Evolutionary conservation across 2,113 vertebrate species (phyloP).

Genomic region (Ictalurus furcatus): DNA sequence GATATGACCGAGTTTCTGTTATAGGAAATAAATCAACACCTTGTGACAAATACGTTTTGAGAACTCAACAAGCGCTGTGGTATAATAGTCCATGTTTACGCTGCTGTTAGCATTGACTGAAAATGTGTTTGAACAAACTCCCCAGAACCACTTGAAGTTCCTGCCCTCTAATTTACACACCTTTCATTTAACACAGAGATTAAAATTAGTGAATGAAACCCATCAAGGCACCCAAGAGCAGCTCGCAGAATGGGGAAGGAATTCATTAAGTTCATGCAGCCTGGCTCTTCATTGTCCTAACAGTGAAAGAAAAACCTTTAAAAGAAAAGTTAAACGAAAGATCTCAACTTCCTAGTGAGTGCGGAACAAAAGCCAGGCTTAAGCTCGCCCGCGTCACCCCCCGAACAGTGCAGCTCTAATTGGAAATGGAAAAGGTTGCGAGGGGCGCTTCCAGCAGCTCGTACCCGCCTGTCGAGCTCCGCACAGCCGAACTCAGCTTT

Average conservation of each 20-base stretch:
- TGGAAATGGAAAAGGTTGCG: constrained; percentile 64
- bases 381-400: constrained; percentile 48
- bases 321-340: constrained; percentile 53
- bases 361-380: constrained; percentile 62
- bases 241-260: not conserved
- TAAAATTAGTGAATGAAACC: constrained; percentile 22
- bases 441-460: constrained; percentile 52
- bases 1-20: not conserved
- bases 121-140: constrained; percentile 19
- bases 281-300: not conserved
- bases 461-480: constrained; percentile 43
- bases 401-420: constrained; percentile 62
- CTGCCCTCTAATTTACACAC: constrained; percentile 24
- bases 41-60: not conserved
- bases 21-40: not conserved
- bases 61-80: not conserved
- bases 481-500: constrained; percentile 55
- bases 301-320: not conserved
- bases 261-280: constrained; percentile 15
- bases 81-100: constrained; percentile 16
- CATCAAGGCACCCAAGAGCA: not conserved
- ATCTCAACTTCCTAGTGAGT: constrained; percentile 59
- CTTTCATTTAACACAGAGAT: constrained; percentile 8
- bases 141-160: not conserved
- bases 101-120: not conserved